These are phyloP conservation scores for Chunga burmeisteri DNA, from an alignment of 2,113 vertebrate genomes.

Conservation along the genomic window DNA sequence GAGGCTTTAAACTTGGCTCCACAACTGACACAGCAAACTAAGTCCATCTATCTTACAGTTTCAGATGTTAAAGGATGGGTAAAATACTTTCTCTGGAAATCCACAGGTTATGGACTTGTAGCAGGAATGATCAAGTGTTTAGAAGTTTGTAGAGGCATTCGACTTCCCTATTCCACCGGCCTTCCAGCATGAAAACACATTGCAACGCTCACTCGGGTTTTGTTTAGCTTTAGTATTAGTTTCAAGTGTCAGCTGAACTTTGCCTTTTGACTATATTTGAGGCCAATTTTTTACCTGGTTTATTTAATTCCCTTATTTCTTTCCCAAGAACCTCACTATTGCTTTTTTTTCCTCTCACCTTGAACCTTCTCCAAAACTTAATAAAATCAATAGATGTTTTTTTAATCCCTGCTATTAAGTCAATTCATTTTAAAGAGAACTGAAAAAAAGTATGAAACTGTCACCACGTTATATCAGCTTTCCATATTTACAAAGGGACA, in stretches of 20 bases:
- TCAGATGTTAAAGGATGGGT: neutral
- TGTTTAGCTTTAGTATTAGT: neutral
- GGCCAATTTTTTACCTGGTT: neutral
- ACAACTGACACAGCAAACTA: neutral
- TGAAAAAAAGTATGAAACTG: neutral
- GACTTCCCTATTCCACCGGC: accelerated
- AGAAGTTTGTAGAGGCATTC: neutral
- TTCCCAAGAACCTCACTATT: neutral
- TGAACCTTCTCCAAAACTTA: neutral
- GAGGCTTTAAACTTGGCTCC: neutral
- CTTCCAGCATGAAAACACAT: neutral
- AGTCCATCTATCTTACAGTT: neutral
- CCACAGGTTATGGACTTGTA: neutral
- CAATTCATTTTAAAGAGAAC: neutral
- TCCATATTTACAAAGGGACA: conserved; percentile 16
- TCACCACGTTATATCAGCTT: neutral
- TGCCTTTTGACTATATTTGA: neutral
- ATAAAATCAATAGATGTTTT: neutral
- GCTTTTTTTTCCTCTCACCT: neutral
- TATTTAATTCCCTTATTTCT: neutral
- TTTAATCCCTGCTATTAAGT: neutral
- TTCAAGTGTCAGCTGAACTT: neutral
- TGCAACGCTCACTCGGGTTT: neutral
- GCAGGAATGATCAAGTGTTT: neutral
- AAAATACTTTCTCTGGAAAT: neutral